These are phyloP conservation scores for Plecotus auritus DNA, from an alignment of 2,113 vertebrate species.

Conservation along the genomic window DNA sequence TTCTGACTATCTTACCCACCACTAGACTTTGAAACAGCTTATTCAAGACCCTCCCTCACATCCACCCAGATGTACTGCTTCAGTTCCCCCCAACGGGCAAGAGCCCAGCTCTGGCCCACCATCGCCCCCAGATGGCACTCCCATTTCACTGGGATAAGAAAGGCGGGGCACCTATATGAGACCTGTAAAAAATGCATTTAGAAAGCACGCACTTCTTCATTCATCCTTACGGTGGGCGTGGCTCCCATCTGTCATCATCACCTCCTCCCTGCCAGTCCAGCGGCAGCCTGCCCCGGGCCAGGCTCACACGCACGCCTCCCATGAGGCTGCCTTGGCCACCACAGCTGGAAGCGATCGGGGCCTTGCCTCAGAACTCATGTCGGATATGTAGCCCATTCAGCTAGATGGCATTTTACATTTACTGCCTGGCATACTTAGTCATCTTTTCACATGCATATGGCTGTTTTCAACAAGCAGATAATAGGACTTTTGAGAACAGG, in stretches of 20 bases:
- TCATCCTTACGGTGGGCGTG: neutral
- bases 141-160: conserved; percentile 21
- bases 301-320: fast-evolving
- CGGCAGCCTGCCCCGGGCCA: neutral
- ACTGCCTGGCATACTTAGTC: conserved; percentile 54
- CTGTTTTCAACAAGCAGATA: conserved; percentile 62
- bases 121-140: neutral
- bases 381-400: conserved; percentile 52
- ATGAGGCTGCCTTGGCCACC: neutral
- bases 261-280: neutral
- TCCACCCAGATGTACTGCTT: neutral
- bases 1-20: conserved; percentile 59
- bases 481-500: conserved; percentile 27
- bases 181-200: conserved; percentile 19
- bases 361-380: conserved; percentile 61
- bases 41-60: conserved; percentile 41
- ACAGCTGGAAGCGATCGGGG: conserved; percentile 63
- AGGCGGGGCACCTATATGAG: neutral
- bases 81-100: neutral
- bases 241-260: neutral
- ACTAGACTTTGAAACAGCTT: conserved; percentile 67
- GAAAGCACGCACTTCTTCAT: neutral
- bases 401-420: conserved; percentile 66
- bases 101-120: neutral
- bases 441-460: conserved; percentile 37